Percentiles rank a stretch among this genome's conserved stretches.
These are phyloP conservation scores for Agrilus planipennis DNA, from an alignment of 1,140 invertebrate genomes.

Conservation along the genomic window DNA sequence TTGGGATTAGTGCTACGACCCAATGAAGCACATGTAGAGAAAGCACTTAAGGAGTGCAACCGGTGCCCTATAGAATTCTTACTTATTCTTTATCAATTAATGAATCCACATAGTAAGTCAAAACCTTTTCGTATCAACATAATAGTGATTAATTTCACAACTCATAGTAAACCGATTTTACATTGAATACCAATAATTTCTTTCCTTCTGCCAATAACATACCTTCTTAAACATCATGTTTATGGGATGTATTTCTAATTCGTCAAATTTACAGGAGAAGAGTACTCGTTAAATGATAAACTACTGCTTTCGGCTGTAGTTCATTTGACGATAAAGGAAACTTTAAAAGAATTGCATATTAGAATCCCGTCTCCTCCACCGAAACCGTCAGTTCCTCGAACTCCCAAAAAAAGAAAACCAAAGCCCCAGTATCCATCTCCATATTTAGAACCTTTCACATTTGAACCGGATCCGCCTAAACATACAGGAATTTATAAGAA, in stretches of 20 bases:
- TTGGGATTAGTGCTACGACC: slow-evolving; percentile 25
- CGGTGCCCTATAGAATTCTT: slow-evolving; percentile 26
- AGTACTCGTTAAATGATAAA: slow-evolving; percentile 16
- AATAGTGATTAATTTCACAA: no score
- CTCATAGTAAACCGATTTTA: no score
- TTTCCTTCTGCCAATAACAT: no score
- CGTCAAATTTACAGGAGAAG: slow-evolving; percentile 9
- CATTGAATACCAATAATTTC: no score
- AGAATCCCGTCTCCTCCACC: slow-evolving; percentile 29
- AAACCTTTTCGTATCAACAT: no score
- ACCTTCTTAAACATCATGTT: no score
- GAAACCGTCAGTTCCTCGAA: background rate
- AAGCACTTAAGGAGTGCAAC: slow-evolving; percentile 19
- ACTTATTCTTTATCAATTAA: slow-evolving; percentile 24
- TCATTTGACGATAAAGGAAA: slow-evolving; percentile 24
- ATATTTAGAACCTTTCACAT: slow-evolving; percentile 23
- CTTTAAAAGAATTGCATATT: slow-evolving; percentile 27
- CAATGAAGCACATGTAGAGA: slow-evolving; percentile 14
- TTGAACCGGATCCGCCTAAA: slow-evolving; percentile 15
- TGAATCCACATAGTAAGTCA: slow-evolving; percentile 15
- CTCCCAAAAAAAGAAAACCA: slow-evolving; percentile 5
- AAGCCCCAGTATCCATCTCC: slow-evolving; percentile 8
- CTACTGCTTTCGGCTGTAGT: slow-evolving; percentile 25
- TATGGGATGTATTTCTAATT: slow-evolving; percentile 9
- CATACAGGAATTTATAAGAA: slow-evolving; percentile 21